Conservation (phyloP, 1,140 invertebrate genomes). For the Ips nitidus region DNA sequence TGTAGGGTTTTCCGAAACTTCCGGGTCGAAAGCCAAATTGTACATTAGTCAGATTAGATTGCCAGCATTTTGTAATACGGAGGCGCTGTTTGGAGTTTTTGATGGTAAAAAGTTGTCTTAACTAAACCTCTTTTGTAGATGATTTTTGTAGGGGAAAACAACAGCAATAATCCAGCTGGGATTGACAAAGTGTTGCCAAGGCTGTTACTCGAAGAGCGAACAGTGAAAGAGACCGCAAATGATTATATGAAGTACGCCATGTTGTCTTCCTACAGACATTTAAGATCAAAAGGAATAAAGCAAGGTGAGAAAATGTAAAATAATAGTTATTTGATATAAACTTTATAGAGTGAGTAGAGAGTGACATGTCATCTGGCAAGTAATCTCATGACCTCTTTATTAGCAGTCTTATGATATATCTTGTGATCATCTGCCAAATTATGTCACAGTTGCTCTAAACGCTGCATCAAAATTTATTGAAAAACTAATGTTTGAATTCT, state of each 20-base stretch:
- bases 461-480: not conserved
- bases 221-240: slow-evolving; percentile 73
- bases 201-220: slow-evolving; percentile 74
- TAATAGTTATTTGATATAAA: not conserved
- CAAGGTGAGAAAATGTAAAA: slow-evolving; percentile 53
- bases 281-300: slow-evolving; percentile 70
- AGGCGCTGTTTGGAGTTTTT: slow-evolving; percentile 80
- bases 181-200: slow-evolving; percentile 73
- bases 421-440: no score
- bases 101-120: slow-evolving; percentile 57
- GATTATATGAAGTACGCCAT: slow-evolving; percentile 85
- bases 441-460: no score
- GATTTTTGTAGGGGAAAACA: slow-evolving; percentile 55
- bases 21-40: slow-evolving; percentile 69
- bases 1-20: slow-evolving; percentile 82
- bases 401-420: no score
- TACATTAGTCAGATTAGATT: slow-evolving; percentile 75
- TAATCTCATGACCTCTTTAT: no score
- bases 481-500: not conserved
- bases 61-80: slow-evolving; percentile 73
- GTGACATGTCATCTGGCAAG: no score
- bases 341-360: no score
- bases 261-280: slow-evolving; percentile 71
- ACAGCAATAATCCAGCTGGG: slow-evolving; percentile 65
- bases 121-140: not conserved